Percentiles rank a stretch among this genome's conserved stretches.
Evolutionary conservation across 37 sponge, comb jelly and placozoan genomes (phyloP).

Genomic region (Spongilla lacustris): DNA sequence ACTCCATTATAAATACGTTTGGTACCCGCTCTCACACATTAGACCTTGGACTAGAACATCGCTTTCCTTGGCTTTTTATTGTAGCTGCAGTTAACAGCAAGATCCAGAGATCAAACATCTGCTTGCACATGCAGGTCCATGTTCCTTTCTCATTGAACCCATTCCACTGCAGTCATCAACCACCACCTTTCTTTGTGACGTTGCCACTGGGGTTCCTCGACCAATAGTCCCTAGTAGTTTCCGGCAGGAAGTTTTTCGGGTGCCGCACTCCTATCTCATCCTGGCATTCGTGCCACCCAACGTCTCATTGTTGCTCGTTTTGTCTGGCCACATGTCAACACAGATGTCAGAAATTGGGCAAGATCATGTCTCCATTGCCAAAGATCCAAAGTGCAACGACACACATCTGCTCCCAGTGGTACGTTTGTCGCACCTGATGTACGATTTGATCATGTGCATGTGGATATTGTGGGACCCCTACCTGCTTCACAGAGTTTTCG

Average conservation of each 20-base stretch:
- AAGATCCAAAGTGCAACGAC: slow-evolving; percentile 48
- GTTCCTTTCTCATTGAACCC: slow-evolving; percentile 20
- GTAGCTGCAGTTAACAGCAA: neutral
- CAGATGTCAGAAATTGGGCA: slow-evolving; percentile 49
- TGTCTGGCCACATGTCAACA: slow-evolving; percentile 64
- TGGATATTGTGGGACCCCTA: slow-evolving; percentile 70
- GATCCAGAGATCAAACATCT: neutral
- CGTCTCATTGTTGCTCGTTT: slow-evolving; percentile 44
- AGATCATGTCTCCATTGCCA: slow-evolving; percentile 52
- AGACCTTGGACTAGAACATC: too few species aligned
- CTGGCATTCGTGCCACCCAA: slow-evolving; percentile 61
- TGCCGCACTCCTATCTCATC: slow-evolving; percentile 56
- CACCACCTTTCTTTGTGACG: slow-evolving; percentile 41
- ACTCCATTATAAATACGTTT: too few species aligned
- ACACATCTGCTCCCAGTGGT: slow-evolving; percentile 34
- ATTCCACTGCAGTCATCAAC: slow-evolving; percentile 24
- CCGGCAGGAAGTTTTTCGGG: slow-evolving; percentile 29
- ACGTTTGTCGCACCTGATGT: slow-evolving; percentile 23
- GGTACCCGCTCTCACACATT: too few species aligned
- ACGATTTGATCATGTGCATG: slow-evolving; percentile 54
- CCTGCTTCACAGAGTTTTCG: slow-evolving; percentile 40
- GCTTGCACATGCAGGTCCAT: neutral
- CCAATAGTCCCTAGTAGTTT: slow-evolving; percentile 12
- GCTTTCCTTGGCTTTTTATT: too few species aligned
- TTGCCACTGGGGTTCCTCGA: slow-evolving; percentile 38